Conservation (phyloP, 2,888 invertebrate species). For the Anthrax anthrax region DNA sequence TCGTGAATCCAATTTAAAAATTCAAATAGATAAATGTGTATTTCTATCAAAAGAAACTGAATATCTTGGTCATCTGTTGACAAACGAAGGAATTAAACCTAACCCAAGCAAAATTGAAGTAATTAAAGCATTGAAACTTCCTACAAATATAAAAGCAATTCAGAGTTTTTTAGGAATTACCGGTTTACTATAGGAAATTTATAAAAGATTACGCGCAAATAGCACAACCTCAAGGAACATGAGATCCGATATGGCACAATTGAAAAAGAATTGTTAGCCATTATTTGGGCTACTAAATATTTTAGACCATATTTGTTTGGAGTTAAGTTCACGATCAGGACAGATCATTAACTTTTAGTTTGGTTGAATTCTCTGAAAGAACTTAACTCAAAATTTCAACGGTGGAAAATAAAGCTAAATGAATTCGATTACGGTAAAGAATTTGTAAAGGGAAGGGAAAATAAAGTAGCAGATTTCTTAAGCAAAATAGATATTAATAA, state of each 20-base stretch:
- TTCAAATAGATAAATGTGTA: background rate
- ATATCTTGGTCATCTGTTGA: background rate
- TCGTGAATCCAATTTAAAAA: background rate
- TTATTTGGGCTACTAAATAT: constrained; percentile 23
- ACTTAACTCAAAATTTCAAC: constrained; percentile 18
- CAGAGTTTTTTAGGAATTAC: background rate
- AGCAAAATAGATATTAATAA: background rate
- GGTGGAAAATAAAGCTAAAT: constrained; percentile 20
- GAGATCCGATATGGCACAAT: constrained; percentile 17
- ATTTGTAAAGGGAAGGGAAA: constrained; percentile 6
- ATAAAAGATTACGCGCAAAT: too few species aligned
- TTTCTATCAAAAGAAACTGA: background rate
- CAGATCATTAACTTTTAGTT: constrained; percentile 25
- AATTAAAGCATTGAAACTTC: background rate
- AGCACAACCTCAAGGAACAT: constrained; percentile 9
- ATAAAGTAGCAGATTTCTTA: background rate
- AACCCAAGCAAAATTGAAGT: background rate
- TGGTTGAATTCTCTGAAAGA: constrained; percentile 15
- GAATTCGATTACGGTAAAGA: constrained; percentile 10
- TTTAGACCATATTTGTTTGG: constrained; percentile 25
- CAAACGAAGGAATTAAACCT: background rate
- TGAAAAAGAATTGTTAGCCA: constrained; percentile 22
- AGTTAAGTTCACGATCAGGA: constrained; percentile 20
- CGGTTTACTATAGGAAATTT: background rate
- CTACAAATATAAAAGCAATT: background rate